Percentiles rank a stretch among this genome's conserved stretches.
These are phyloP conservation scores for Cristatella mucedo DNA, from an alignment of 2,888 invertebrate species.

Conservation along the genomic window DNA sequence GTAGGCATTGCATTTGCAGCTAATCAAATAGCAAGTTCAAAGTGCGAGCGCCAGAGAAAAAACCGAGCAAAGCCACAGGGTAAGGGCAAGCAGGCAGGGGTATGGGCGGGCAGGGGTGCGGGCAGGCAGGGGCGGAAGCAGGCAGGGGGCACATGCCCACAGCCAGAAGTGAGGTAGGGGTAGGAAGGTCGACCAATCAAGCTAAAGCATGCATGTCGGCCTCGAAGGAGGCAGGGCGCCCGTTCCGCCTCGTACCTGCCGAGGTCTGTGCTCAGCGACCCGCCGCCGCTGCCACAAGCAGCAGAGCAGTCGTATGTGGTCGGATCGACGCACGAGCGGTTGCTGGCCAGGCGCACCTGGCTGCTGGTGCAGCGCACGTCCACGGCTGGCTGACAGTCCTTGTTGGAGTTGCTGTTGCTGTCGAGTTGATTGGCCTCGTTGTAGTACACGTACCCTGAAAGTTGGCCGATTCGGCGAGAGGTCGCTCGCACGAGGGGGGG, in stretches of 20 bases:
- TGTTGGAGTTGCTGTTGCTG: constrained; percentile 16
- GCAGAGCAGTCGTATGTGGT: constrained; percentile 17
- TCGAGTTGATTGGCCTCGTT: constrained; percentile 18
- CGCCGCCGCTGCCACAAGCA: constrained; percentile 16
- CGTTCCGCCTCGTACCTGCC: constrained; percentile 18
- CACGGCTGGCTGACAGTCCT: constrained; percentile 27
- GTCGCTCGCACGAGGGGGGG: too few species aligned
- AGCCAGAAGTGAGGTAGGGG: not conserved
- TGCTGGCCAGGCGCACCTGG: constrained; percentile 17
- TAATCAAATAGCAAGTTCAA: constrained; percentile 15
- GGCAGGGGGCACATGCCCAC: not conserved
- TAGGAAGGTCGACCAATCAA: not conserved
- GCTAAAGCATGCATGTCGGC: not conserved
- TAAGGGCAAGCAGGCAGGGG: not conserved
- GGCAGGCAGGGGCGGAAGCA: not conserved
- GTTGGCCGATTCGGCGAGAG: too few species aligned
- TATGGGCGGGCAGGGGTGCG: not conserved
- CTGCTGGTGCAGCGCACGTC: constrained; percentile 18
- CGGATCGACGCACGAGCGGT: constrained; percentile 18
- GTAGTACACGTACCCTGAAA: constrained; percentile 25
- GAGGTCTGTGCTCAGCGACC: constrained; percentile 15
- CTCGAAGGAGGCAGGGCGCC: too few species aligned
- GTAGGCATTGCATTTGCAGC: constrained; percentile 23
- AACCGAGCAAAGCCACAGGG: not conserved
- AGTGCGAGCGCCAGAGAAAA: not conserved